These are phyloP conservation scores for Liparis tanakae DNA, from an alignment of 2,797 vertebrate species.

Conservation along the genomic window DNA sequence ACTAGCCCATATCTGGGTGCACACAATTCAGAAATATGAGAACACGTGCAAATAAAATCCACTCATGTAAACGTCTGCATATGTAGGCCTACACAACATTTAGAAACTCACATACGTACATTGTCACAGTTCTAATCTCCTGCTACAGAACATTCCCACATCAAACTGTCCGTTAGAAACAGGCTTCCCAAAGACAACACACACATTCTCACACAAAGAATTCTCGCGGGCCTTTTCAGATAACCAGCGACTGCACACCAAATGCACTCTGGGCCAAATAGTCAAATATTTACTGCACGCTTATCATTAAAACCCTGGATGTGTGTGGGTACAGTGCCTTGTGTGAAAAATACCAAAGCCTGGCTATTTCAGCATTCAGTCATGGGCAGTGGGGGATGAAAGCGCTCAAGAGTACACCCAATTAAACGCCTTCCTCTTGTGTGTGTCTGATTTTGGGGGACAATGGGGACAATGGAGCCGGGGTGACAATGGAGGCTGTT, in stretches of 20 bases:
- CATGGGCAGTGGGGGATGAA: conserved; percentile 76
- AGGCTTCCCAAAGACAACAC: conserved; percentile 76
- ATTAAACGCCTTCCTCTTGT: conserved; percentile 83
- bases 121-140: conserved; percentile 67
- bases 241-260: conserved; percentile 61
- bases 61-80: conserved; percentile 8
- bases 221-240: conserved; percentile 62
- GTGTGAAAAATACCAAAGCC: conserved; percentile 57
- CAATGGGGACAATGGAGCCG: conserved; percentile 74
- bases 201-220: conserved; percentile 73
- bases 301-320: conserved; percentile 66
- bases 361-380: conserved; percentile 64
- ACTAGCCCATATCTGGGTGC: neutral
- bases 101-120: conserved; percentile 41
- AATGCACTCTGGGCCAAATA: conserved; percentile 59
- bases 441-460: conserved; percentile 80
- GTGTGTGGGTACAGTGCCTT: conserved; percentile 70
- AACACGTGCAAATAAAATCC: conserved; percentile 1
- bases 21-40: neutral
- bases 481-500: conserved; percentile 77
- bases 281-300: conserved; percentile 77
- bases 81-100: conserved; percentile 33
- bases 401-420: conserved; percentile 80
- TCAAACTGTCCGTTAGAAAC: conserved; percentile 72
- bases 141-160: conserved; percentile 79